Percentiles rank a stretch among this genome's conserved stretches.
Evolutionary conservation across 35 echinoderm and acorn worm species (phyloP).

Genomic region (Eucidaris tribuloides): DNA sequence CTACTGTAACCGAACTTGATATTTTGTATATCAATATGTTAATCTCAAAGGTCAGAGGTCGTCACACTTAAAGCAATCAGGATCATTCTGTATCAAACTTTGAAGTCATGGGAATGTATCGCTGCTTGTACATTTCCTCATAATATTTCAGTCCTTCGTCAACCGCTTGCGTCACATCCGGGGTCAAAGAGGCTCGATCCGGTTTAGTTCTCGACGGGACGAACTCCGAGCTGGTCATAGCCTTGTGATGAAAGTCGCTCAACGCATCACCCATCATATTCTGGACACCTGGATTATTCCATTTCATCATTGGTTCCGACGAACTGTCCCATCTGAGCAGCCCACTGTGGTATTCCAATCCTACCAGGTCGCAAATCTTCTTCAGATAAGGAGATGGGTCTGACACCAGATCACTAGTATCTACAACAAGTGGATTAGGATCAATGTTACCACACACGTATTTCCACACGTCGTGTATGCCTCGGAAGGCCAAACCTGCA

Average conservation of each 20-base stretch:
- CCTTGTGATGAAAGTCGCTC: not conserved
- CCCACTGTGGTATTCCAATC: not conserved
- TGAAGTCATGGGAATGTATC: not conserved
- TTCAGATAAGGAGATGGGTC: not conserved
- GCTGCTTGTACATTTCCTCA: not conserved
- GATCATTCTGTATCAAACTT: too few relatives aligned
- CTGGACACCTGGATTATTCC: not conserved
- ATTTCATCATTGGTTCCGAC: not conserved
- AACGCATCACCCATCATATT: not conserved
- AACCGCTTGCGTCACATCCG: not conserved
- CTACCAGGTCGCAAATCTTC: not conserved
- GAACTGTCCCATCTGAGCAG: not conserved
- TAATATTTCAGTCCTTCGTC: not conserved
- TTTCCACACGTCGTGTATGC: not conserved
- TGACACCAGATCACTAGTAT: not conserved
- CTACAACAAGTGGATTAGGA: not conserved
- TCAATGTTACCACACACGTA: not conserved
- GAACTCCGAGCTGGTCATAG: not conserved
- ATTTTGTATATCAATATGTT: too few relatives aligned
- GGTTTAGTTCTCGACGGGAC: not conserved
- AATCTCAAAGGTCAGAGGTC: too few relatives aligned
- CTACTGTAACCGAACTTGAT: too few relatives aligned
- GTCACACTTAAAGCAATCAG: too few relatives aligned
- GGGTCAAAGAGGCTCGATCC: not conserved
- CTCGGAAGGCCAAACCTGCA: not conserved